phyloP scores from a whole-genome alignment of 1,140 invertebrate genomes.

The Chrysoperla carnea region DNA sequence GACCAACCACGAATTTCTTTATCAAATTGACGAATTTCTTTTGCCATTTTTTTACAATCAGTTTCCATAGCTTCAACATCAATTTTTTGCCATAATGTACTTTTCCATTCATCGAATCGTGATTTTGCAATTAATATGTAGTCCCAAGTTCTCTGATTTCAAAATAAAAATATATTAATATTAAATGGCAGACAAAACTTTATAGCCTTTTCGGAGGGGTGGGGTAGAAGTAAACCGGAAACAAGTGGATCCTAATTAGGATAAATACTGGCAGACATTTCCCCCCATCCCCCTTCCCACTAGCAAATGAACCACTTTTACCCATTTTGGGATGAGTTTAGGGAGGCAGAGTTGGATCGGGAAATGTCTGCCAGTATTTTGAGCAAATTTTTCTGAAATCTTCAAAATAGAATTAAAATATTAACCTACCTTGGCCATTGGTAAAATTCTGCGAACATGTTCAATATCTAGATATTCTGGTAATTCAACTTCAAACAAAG shows the following conservation, averaged over 20 bases:
- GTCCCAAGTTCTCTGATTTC: slow-evolving; percentile 63
- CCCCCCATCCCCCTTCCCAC: slow-evolving; percentile 57
- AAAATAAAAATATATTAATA: neutral
- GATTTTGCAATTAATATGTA: slow-evolving; percentile 66
- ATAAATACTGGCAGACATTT: no score
- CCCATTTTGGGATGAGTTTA: no score
- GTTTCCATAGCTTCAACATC: slow-evolving; percentile 89
- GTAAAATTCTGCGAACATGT: slow-evolving; percentile 13
- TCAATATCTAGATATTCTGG: slow-evolving; percentile 35
- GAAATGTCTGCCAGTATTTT: no score
- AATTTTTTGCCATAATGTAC: slow-evolving; percentile 79
- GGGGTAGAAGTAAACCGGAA: no score
- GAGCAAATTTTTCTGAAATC: no score
- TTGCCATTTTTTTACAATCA: slow-evolving; percentile 81
- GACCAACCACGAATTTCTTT: slow-evolving; percentile 76
- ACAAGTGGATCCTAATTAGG: no score
- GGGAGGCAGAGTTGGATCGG: no score
- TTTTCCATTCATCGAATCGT: slow-evolving; percentile 80
- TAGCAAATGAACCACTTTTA: no score
- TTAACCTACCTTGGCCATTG: slow-evolving; percentile 55
- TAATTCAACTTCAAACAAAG: slow-evolving; percentile 70
- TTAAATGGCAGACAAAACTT: no score
- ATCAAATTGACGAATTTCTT: slow-evolving; percentile 67
- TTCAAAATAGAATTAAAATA: no score
- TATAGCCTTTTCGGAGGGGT: no score